Base-by-base conservation (phyloP, 2,888 invertebrate species). In the Xestoiulus laeticollis region DNA sequence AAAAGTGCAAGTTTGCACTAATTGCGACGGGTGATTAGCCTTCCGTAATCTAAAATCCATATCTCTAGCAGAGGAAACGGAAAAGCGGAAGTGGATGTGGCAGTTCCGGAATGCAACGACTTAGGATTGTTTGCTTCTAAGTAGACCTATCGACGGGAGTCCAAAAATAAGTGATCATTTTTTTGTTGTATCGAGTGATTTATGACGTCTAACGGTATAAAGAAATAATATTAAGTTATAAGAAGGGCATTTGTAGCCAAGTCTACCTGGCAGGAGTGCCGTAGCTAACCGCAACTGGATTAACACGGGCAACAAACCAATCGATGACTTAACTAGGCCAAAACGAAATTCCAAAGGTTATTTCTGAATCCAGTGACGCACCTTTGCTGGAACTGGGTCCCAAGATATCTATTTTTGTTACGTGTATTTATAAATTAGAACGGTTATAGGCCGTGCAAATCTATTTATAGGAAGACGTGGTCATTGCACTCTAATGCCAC, bases 321-420 rank as follows among this genome's bases (percentile, higher is more conserved):
- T 68, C 68, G 68, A 68, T 68, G 68, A 0, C 68, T 22, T 6
- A 68, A 68, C 22, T 68, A 68, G 68, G 68, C 26, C 68, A 26
- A 68, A 68, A 68, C 22, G n/a, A 68, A 68, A 68, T 68, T 68
- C 26, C 68, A 68, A 68, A 68, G 68, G 68, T 68, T 68, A 22
- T 26, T 22, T 22, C n/a, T 22, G 22, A 22, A 22, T 22, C 68
- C 68, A 22, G 26, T 68, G 68, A 68, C 68, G 68, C 68, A 68
- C 68, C 68, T 68, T n/a, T 10, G 68, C 22, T 26, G 68, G 22
- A 68, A 68, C 22, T 68, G 26, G 68, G 26, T 22, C 68, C 26
- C 68, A 68, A 26, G 68, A 68, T 68, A 26, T 68, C 68, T 68
- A 68, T 68, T 68, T 68, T 68, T 26, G 26, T 1, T 10, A 68